Conservation (phyloP, 2,888 invertebrate genomes). For the Torymus tubicola region DNA sequence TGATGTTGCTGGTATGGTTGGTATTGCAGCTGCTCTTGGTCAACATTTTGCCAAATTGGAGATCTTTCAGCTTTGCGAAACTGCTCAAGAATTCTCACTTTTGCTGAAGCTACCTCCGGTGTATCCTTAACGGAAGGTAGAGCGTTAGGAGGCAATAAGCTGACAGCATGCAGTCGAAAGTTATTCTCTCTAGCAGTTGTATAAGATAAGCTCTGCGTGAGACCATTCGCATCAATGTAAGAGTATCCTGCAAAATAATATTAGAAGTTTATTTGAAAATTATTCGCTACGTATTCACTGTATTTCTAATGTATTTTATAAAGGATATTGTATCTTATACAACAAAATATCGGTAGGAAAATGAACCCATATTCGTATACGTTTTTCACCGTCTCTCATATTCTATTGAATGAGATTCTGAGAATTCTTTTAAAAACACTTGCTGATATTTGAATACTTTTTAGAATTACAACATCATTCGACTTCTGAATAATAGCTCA, state of each 20-base stretch:
- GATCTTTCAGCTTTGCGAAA: constrained; percentile 55
- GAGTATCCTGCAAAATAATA: constrained; percentile 78
- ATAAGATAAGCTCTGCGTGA: constrained; percentile 82
- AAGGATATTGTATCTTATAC: no score
- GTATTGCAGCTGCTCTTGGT: constrained; percentile 12
- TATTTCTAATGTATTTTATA: no score
- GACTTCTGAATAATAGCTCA: no score
- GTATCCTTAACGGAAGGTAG: constrained; percentile 71
- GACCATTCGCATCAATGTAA: constrained; percentile 83
- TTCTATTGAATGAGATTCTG: no score
- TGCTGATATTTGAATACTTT: no score
- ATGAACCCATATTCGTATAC: no score
- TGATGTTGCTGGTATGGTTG: neutral
- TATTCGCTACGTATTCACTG: no score
- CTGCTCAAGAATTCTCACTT: constrained; percentile 73
- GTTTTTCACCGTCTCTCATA: no score
- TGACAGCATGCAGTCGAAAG: constrained; percentile 82
- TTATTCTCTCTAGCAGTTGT: constrained; percentile 81
- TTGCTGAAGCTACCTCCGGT: constrained; percentile 77
- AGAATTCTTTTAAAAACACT: no score
- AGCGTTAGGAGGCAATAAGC: constrained; percentile 70
- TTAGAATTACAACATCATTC: no score
- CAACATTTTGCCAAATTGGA: constrained; percentile 6
- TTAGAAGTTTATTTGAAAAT: no score
- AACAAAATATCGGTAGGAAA: no score